phyloP scores from a whole-genome alignment of 2,113 vertebrate species.

The Danio rerio region GRCz12tu NC_133195.1:35666001-35666500 shows the following conservation, averaged over 20 bases:
- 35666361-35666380: not conserved
- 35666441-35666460: too few species aligned
- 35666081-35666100: constrained; percentile 28
- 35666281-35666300: not conserved
- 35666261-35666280: constrained; percentile 31
- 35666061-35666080: not conserved
- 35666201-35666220: constrained; percentile 19
- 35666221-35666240: constrained; percentile 18
- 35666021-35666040: not conserved
- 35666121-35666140: constrained; percentile 31
- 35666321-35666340: not conserved
- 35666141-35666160: constrained; percentile 51
- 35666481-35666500: too few species aligned
- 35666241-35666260: constrained; percentile 18
- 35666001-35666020: constrained; percentile 29
- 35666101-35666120: constrained; percentile 49
- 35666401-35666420: not conserved
- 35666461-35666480: too few species aligned
- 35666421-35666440: not conserved
- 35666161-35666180: constrained; percentile 36
- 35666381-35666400: not conserved
- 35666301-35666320: not conserved
- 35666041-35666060: constrained; percentile 11
- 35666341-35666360: constrained; percentile 6
- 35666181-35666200: constrained; percentile 28